Conservation (phyloP, 1,140 invertebrate species). For the Bilobella aurantiaca region DNA sequence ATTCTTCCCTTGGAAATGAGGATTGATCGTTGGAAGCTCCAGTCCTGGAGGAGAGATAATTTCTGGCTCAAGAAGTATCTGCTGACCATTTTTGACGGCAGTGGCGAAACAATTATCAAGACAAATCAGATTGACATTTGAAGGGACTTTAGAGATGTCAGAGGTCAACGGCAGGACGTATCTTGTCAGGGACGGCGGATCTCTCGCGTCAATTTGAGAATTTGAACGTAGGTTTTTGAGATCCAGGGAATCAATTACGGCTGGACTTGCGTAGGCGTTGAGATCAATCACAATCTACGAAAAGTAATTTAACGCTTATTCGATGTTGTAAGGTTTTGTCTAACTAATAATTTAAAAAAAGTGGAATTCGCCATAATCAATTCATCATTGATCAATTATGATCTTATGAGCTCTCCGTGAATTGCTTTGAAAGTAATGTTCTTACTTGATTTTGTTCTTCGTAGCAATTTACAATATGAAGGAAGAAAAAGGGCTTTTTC, state of each 20-base stretch:
- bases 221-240: constrained; percentile 37
- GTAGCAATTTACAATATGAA: constrained; percentile 49
- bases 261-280: constrained; percentile 39
- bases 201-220: constrained; percentile 33
- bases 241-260: constrained; percentile 40
- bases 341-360: too few relatives aligned
- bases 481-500: constrained; percentile 45
- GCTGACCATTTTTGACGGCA: constrained; percentile 27
- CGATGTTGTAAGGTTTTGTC: too few relatives aligned
- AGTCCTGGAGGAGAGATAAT: constrained; percentile 21
- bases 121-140: constrained; percentile 19
- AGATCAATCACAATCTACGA: constrained; percentile 38
- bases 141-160: constrained; percentile 16
- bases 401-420: too few relatives aligned
- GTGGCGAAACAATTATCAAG: constrained; percentile 15
- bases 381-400: too few relatives aligned
- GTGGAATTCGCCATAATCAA: too few relatives aligned
- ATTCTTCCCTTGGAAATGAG: constrained; percentile 36
- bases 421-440: background rate
- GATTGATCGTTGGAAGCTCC: constrained; percentile 40
- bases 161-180: constrained; percentile 38
- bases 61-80: constrained; percentile 29
- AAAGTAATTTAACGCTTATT: too few relatives aligned
- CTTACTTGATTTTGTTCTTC: constrained; percentile 40
- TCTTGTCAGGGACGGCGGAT: constrained; percentile 35